Percentiles rank a stretch among this genome's conserved stretches.
Conservation (phyloP, 1,140 invertebrate species). For the Charaxes varanes region DNA sequence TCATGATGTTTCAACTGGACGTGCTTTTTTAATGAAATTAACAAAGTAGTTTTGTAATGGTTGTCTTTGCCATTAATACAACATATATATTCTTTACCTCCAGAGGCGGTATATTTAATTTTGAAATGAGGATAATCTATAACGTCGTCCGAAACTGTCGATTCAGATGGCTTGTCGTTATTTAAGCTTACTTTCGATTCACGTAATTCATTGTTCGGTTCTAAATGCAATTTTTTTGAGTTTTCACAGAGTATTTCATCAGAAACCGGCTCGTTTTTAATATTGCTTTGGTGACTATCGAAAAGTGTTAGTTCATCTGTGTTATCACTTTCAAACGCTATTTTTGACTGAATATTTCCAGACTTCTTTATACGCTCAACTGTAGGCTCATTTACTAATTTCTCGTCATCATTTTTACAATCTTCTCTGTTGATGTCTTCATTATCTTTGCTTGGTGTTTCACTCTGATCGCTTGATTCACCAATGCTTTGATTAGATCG, state of each 20-base stretch:
- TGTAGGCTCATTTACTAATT: slow-evolving; percentile 5
- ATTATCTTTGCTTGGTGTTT: slow-evolving; percentile 11
- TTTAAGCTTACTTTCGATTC: neutral
- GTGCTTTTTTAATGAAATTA: slow-evolving; percentile 64
- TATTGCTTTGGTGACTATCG: slow-evolving; percentile 12
- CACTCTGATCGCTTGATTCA: slow-evolving; percentile 26
- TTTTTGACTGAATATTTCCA: slow-evolving; percentile 38
- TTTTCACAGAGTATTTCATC: slow-evolving; percentile 6
- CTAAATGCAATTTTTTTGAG: slow-evolving; percentile 1
- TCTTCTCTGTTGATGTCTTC: slow-evolving; percentile 10
- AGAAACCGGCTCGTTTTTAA: slow-evolving; percentile 28
- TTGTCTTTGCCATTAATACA: slow-evolving; percentile 49
- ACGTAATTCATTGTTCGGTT: slow-evolving; percentile 3
- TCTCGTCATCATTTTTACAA: neutral
- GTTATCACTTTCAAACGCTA: slow-evolving; percentile 50
- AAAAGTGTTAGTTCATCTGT: slow-evolving; percentile 21
- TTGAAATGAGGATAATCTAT: slow-evolving; percentile 57
- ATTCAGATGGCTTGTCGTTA: neutral
- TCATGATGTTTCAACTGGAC: slow-evolving; percentile 53
- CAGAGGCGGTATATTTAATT: slow-evolving; percentile 32
- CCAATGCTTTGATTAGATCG: slow-evolving; percentile 29
- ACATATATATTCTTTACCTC: slow-evolving; percentile 56
- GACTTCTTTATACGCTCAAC: neutral
- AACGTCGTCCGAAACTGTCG: slow-evolving; percentile 27
- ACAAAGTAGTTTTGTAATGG: slow-evolving; percentile 48